Conservation (phyloP, 2,888 invertebrate species). For the Ophonus ardosiacus region DNA sequence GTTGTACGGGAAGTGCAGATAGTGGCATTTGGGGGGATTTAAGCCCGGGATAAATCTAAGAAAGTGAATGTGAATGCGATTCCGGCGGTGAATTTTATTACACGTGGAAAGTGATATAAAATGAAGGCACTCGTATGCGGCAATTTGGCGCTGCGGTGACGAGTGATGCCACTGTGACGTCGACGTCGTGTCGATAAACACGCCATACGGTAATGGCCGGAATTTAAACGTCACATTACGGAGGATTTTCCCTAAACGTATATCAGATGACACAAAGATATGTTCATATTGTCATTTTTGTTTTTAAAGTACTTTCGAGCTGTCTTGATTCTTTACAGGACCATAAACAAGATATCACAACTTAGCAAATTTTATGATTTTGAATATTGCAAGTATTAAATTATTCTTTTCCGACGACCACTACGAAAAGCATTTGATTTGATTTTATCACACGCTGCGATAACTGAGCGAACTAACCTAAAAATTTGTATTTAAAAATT, state of each 20-base stretch:
- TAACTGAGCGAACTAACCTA: no score
- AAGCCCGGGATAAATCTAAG: conserved; percentile 40
- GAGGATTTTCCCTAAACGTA: background rate
- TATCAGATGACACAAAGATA: background rate
- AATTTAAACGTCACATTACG: background rate
- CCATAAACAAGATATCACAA: no score
- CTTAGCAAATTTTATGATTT: no score
- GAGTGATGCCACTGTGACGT: background rate
- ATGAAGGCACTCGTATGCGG: conserved; percentile 39
- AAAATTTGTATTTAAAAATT: no score
- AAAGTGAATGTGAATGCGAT: conserved; percentile 48
- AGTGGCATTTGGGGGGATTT: background rate
- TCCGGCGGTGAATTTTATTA: conserved; percentile 43
- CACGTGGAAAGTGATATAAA: conserved; percentile 48
- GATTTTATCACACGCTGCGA: no score
- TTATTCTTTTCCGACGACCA: no score
- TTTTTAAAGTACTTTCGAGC: no score
- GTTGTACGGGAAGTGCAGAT: conserved; percentile 10
- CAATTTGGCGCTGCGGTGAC: conserved; percentile 21
- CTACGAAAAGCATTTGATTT: no score
- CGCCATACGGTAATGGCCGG: background rate
- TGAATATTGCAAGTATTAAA: no score
- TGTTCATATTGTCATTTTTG: no score
- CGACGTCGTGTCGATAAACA: conserved; percentile 13
- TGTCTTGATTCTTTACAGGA: no score